Evolutionary conservation across 2,797 vertebrate genomes (phyloP).

Genomic region (Spheniscus humboldti): DNA sequence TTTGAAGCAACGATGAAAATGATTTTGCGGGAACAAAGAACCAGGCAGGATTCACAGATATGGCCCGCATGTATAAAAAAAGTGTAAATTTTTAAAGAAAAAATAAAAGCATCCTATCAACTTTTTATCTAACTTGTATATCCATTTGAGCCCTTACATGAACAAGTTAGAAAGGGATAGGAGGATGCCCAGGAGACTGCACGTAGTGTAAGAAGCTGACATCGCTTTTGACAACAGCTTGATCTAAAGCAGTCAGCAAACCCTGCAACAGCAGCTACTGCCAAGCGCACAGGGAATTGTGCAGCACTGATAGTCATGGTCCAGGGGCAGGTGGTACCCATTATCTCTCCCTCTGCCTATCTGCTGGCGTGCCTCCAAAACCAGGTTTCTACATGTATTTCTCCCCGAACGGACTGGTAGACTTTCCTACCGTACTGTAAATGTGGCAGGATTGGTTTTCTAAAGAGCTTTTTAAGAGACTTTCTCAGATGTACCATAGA

Average conservation of each 20-base stretch:
- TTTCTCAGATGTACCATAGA: not conserved
- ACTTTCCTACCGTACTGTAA: not conserved
- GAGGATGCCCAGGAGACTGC: not conserved
- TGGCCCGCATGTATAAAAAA: accelerated
- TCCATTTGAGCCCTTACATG: not conserved
- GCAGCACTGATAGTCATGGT: not conserved
- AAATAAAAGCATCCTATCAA: not conserved
- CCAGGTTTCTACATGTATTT: not conserved
- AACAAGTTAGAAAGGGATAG: not conserved
- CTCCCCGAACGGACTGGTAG: not conserved
- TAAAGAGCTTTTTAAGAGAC: not conserved
- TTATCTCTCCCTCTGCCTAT: not conserved
- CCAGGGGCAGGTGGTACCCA: not conserved
- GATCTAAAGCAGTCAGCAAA: not conserved
- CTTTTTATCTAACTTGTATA: not conserved
- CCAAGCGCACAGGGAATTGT: accelerated
- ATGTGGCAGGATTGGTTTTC: not conserved
- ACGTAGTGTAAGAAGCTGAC: not conserved
- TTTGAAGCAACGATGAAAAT: not conserved
- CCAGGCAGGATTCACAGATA: accelerated
- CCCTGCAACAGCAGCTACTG: not conserved
- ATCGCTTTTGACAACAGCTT: accelerated
- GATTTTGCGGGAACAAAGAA: not conserved
- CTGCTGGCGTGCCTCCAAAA: not conserved
- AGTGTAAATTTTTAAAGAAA: not conserved